Conservation (phyloP, 2,113 vertebrate species). For the Amphilophus citrinellus region DNA sequence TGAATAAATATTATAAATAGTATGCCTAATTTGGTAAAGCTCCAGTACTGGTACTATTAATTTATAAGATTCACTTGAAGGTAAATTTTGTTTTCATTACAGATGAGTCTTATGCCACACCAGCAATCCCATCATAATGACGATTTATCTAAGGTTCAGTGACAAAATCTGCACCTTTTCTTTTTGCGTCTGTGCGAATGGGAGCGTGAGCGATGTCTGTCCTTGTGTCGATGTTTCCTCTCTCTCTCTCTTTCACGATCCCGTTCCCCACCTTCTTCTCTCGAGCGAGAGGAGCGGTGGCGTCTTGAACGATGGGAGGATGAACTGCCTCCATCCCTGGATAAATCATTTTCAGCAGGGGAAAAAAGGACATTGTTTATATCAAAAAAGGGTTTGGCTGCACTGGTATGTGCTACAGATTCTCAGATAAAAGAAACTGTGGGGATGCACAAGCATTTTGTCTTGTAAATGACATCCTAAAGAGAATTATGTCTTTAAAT, state of each 20-base stretch:
- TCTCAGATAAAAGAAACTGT: not conserved
- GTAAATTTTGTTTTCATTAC: not conserved
- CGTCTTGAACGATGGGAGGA: conserved; percentile 81
- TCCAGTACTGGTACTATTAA: not conserved
- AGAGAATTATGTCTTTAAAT: not conserved
- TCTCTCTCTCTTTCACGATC: conserved; percentile 80
- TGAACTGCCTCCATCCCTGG: conserved; percentile 80
- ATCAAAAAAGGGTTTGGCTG: not conserved
- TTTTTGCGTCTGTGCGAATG: conserved; percentile 82
- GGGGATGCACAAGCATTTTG: not conserved
- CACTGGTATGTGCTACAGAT: not conserved
- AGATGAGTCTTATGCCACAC: not conserved
- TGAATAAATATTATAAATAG: not conserved
- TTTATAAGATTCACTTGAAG: not conserved
- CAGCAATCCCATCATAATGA: accelerated
- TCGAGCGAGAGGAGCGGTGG: conserved; percentile 78
- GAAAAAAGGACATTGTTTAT: not conserved
- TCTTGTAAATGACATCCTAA: not conserved
- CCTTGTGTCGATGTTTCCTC: conserved; percentile 83
- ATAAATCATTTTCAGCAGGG: not conserved
- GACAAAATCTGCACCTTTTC: conserved; percentile 75
- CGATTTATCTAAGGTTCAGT: not conserved
- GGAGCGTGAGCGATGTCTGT: conserved; percentile 81
- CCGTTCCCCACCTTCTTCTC: conserved; percentile 73
- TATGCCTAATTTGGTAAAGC: not conserved